These are phyloP conservation scores for Hemicentrotus pulcherrimus DNA, from an alignment of 35 echinoderm and acorn worm species.

Conservation along the genomic window DNA sequence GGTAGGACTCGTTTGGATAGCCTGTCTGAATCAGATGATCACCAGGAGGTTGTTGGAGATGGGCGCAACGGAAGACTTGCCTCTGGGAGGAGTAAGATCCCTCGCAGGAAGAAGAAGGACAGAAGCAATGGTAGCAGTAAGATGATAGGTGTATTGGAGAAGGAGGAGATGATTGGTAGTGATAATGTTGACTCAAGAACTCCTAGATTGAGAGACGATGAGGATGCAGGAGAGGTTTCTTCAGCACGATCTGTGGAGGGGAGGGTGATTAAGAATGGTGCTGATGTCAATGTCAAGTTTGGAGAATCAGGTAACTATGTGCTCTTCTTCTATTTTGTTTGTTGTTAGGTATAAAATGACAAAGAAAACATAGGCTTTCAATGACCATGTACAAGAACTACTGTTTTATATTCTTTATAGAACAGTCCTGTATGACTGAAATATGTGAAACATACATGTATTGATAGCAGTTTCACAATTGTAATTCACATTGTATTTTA, in stretches of 20 bases:
- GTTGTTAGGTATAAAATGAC: no score
- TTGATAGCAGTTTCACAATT: no score
- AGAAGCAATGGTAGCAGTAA: slow-evolving; percentile 27
- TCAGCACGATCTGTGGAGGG: slow-evolving; percentile 34
- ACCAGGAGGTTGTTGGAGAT: slow-evolving; percentile 23
- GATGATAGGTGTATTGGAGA: slow-evolving; percentile 33
- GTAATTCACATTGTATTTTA: no score
- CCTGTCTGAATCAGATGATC: slow-evolving; percentile 86
- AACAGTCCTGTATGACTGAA: no score
- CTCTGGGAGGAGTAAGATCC: slow-evolving; percentile 35
- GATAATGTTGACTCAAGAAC: not conserved
- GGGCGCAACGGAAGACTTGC: slow-evolving; percentile 39
- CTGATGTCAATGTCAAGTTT: not conserved
- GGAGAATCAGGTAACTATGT: slow-evolving; percentile 7
- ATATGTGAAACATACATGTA: no score
- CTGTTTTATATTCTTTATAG: no score
- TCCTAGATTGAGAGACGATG: not conserved
- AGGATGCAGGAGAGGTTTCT: not conserved
- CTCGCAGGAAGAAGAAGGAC: slow-evolving; percentile 33
- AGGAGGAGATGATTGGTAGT: not conserved
- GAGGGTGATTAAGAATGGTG: slow-evolving; percentile 40
- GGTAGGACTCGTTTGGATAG: slow-evolving; percentile 69
- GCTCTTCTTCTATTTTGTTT: not conserved
- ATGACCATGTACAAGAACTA: no score
- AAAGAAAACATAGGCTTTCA: no score